Evolutionary conservation across 2,113 vertebrate genomes (phyloP).

Genomic region (Tinamus guttatus): DNA sequence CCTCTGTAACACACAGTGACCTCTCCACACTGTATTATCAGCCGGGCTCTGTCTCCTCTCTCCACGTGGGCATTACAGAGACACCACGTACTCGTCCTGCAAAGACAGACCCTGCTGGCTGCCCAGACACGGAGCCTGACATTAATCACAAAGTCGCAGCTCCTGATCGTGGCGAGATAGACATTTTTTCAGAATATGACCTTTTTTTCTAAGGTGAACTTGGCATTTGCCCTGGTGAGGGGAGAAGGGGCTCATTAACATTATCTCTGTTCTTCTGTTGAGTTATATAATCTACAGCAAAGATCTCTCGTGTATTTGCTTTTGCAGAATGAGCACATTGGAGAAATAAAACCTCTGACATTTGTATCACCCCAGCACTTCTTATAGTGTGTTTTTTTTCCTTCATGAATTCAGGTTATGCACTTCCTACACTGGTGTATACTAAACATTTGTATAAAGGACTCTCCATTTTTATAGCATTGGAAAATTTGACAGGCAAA

Average conservation of each 20-base stretch:
- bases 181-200: neutral
- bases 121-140: neutral
- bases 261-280: neutral
- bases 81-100: neutral
- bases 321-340: neutral
- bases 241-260: neutral
- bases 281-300: neutral
- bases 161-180: neutral
- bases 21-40: rapidly evolving
- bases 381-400: neutral
- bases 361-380: neutral
- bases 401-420: neutral
- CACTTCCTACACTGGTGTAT: neutral
- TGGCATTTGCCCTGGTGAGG: neutral
- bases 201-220: neutral
- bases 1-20: neutral
- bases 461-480: neutral
- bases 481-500: neutral
- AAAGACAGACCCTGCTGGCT: neutral
- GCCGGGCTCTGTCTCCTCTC: rapidly evolving
- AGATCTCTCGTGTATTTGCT: neutral
- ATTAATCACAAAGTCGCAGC: neutral
- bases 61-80: neutral
- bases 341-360: neutral
- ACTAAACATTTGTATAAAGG: neutral